Evolutionary conservation across 2,888 invertebrate species (phyloP).

Genomic region (Megastigmus dorsalis): DNA sequence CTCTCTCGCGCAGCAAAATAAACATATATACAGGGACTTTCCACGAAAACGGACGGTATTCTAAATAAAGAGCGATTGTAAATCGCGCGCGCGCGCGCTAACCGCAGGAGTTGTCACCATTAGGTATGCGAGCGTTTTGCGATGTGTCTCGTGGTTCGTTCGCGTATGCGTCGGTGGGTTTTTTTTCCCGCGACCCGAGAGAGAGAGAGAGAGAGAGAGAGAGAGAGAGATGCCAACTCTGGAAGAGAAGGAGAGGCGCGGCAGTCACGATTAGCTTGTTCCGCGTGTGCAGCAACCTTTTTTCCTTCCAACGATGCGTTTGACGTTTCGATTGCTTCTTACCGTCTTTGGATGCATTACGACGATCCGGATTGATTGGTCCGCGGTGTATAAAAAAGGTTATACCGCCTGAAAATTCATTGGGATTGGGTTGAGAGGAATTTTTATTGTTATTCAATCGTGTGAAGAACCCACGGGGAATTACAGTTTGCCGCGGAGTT

Average conservation of each 20-base stretch:
- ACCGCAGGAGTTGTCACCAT: no score
- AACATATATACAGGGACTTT: no score
- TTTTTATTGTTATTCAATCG: slow-evolving; percentile 10
- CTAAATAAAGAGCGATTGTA: no score
- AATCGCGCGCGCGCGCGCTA: no score
- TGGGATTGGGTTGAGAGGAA: background rate
- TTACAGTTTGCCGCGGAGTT: no score
- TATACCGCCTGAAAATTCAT: slow-evolving; percentile 6
- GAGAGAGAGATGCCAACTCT: no score
- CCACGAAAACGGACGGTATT: no score
- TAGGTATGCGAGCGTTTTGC: background rate
- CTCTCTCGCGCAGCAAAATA: no score
- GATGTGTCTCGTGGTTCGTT: background rate
- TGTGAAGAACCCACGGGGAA: no score
- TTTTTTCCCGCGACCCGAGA: background rate
- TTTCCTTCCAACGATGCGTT: background rate
- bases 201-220: background rate
- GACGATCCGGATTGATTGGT: slow-evolving; percentile 6
- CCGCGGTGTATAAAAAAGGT: no score
- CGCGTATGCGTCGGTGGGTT: background rate
- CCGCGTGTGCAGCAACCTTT: background rate
- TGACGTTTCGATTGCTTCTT: slow-evolving; percentile 37
- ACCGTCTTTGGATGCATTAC: slow-evolving; percentile 31
- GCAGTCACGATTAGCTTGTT: slow-evolving; percentile 31
- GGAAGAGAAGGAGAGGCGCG: slow-evolving; percentile 10